These are phyloP conservation scores for Hycleus phaleratus DNA, from an alignment of 1,140 invertebrate genomes.

Conservation along the genomic window DNA sequence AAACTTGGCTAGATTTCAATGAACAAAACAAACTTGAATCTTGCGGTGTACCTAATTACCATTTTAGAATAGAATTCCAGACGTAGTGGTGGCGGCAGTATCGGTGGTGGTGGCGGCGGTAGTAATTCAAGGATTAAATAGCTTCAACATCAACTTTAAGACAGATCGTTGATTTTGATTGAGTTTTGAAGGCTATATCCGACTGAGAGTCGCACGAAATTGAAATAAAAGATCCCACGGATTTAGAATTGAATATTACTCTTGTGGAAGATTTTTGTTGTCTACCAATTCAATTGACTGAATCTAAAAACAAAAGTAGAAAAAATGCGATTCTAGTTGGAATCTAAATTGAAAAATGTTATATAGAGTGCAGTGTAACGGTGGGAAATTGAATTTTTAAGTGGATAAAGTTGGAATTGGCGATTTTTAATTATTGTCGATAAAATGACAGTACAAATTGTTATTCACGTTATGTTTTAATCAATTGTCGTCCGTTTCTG, in stretches of 20 bases:
- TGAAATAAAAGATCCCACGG: not conserved
- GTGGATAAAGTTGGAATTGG: too few relatives aligned
- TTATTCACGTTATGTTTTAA: too few relatives aligned
- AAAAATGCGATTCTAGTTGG: not conserved
- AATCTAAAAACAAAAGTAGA: not conserved
- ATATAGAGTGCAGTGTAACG: too few relatives aligned
- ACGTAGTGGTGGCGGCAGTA: too few relatives aligned
- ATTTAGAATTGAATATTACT: not conserved
- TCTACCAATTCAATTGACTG: not conserved
- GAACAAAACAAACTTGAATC: constrained; percentile 17
- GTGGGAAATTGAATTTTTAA: too few relatives aligned
- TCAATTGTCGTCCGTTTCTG: too few relatives aligned
- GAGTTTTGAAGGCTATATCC: constrained; percentile 1
- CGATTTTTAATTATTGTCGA: too few relatives aligned
- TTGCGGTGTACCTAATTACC: constrained; percentile 21
- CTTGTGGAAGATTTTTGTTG: not conserved
- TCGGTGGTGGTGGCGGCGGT: not conserved
- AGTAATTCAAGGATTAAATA: constrained; percentile 17
- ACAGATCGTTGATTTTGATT: constrained; percentile 10
- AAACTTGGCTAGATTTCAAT: constrained; percentile 15
- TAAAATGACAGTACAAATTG: too few relatives aligned
- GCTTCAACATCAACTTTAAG: constrained; percentile 11
- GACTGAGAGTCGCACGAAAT: not conserved
- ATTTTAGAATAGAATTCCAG: constrained; percentile 16
- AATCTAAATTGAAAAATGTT: too few relatives aligned